phyloP scores from a whole-genome alignment of 2,797 vertebrate genomes.

The Enteromius afrohamiltoni region DNA sequence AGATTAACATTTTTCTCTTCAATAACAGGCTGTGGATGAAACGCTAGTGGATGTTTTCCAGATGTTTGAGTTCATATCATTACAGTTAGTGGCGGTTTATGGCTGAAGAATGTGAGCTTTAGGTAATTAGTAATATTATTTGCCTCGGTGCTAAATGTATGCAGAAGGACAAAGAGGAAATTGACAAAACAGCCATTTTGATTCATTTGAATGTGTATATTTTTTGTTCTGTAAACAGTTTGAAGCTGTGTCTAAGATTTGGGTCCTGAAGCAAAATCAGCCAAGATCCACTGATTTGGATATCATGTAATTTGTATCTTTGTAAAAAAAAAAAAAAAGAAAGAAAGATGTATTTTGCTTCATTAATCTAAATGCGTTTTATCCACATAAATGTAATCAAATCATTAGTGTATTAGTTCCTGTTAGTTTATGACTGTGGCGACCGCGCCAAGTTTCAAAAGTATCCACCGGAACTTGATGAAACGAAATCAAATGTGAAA shows the following conservation, averaged over 20 bases:
- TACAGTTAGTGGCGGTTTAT: neutral
- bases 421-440: too few species aligned
- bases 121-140: neutral
- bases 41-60: neutral
- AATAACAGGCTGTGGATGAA: conserved; percentile 5
- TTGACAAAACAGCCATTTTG: neutral
- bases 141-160: neutral
- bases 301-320: too few species aligned
- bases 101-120: neutral
- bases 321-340: neutral
- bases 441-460: too few species aligned
- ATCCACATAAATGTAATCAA: neutral
- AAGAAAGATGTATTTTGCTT: neutral
- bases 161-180: neutral
- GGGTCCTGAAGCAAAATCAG: neutral
- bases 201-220: neutral
- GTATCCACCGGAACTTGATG: neutral
- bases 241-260: neutral
- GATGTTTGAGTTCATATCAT: neutral
- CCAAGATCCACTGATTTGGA: neutral
- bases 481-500: neutral
- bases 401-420: too few species aligned
- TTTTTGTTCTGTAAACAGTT: neutral
- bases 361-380: neutral
- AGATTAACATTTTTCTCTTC: conserved; percentile 72